Evolutionary conservation across 2,113 vertebrate species (phyloP), one percentile per base, ranked within the genome.

Genomic region (Kryptolebias marmoratus): DNA sequence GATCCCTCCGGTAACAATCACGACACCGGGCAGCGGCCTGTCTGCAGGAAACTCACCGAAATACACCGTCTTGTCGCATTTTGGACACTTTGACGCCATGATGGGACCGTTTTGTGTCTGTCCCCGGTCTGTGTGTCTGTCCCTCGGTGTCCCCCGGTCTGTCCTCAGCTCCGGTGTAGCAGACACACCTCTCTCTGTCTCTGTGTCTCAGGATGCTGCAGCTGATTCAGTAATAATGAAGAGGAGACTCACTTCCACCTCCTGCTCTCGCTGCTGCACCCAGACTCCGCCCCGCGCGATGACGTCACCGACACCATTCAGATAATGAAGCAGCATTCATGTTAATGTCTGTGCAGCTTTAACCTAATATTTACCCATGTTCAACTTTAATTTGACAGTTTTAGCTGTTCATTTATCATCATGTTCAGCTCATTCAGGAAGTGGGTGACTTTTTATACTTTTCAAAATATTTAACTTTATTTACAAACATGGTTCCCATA

Each of bases 21-120:
- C 58, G 57, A 58, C 27, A 27, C 56, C 58, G 67, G 39, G 2
- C 52, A 54, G 32, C 1, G 13, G 16, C 42, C 14, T 54, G 64
- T 48, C 5, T 28, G 16, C 50, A 54, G 11, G 27, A 64, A 13
- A 83, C 91, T 90, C 60, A 93, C 91, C 91, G 80, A 93, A 92
- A 83, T 90, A 92, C 58, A 93, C 92, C 50, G 92, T 91, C 85
- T 92, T 93, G 66, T 91, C 92, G 82, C 92, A 92, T 81, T 87
- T 90, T 1, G 91, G 88, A 75, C 91, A 93, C 80, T 90, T 90
- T 42, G 92, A 93, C 77, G 92, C 88, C 92, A 93, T 93, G 44
- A 75, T n/a, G 15, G 22, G 22, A 18, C 10, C 1, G 5, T 0
- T 45, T 59, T 36, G 16, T 2, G 58, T 32, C 44, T 31, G 53